Evolutionary conservation across 2,797 vertebrate species (phyloP), one percentile per base, ranked within the genome.

Genomic region (Gouania willdenowi): DNA sequence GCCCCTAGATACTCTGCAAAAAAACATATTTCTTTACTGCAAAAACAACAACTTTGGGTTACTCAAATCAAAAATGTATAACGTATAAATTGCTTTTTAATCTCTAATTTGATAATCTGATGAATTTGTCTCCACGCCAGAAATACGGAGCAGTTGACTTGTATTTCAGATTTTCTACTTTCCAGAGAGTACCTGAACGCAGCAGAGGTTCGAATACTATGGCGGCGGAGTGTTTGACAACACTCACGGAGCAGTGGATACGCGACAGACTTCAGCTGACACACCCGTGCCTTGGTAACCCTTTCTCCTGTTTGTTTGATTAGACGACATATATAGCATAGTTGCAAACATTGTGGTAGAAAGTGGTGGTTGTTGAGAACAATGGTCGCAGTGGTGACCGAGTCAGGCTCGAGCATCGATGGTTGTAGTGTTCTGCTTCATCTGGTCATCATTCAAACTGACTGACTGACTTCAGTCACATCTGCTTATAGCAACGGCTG

Each of bases 231-330:
- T 46, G 60, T 73, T 48, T 85, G 54, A 63, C 62, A 43, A 68
- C 64, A 24, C 32, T 82, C 58, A 87, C 88, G 15, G 89, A 91
- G 69, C 71, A 74, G 11, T 89, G 88, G 88, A 87, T 91, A 53
- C 77, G 88, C 21, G 72, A 84, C 3, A 83, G 62, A 42, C 14
- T 90, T 5, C 66, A 72, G 1, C 32, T 90, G 16, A 77, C 81
- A 11, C 82, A 87, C 3, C 65, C 50, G 0, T 75, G 41, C 53
- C 68, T 90, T 2, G 88, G 88, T 90, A 85, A 74, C 3, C 1
- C 26, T 29, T 17, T 1, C 8, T 8, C 2, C 2, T 22, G 6
- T 20, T 6, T 19, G 19, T 20, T 20, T 4, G 20, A 20, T 6
- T 3, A 13, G 13, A 2, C 14, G 13, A 14, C 14, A 14, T 14